Base-by-base conservation (phyloP, 2,888 invertebrate genomes). In the Anthophora plumipes region DNA sequence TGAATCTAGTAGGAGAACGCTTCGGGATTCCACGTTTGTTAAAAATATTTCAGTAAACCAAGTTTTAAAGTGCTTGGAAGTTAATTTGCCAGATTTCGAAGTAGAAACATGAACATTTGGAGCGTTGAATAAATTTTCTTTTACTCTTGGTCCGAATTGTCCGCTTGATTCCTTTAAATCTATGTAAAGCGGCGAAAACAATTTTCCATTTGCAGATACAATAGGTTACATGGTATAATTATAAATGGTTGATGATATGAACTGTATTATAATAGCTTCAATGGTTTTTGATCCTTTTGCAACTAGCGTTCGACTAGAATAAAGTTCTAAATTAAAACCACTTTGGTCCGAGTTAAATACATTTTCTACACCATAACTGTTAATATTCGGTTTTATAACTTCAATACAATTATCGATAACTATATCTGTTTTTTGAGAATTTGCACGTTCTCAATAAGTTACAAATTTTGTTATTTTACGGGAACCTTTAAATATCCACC, bases 281-380 rank as follows among this genome's bases (percentile, higher is more conserved):
- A 54, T 25, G 17, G 17, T 54, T 55, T 39, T 67, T 25, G 17
- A 17, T 43, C 25, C 41, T 11, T 20, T 22, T 39, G 31, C 31
- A 31, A 4, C 31, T 31, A 31, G 31, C 4, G 31, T 31, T 31
- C 31, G 31, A 41, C 31, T 12, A 22, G 14, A 54, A 25, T 54
- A 41, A 22, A 54, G 4, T 17, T 66, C 52, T 22, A 52, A 14
- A 54, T 39, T 52, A 8, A 52, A 66, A 22, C 41, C 66, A 39
- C 52, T 54, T 66, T 54, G 39, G 20, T 54, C 39, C 1, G 52
- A 52, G 41, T 54, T 66, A 12, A 52, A 66, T 54, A 66, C n/a
- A 54, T 66, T 52, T 43, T 61, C 14, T 25, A 14, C 41, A 11
- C 61, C 25, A 46, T 46, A 61, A 61, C 17, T 61, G 20, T 22